Conservation (phyloP, 1,140 invertebrate genomes). For the Cephus cinctus region DNA sequence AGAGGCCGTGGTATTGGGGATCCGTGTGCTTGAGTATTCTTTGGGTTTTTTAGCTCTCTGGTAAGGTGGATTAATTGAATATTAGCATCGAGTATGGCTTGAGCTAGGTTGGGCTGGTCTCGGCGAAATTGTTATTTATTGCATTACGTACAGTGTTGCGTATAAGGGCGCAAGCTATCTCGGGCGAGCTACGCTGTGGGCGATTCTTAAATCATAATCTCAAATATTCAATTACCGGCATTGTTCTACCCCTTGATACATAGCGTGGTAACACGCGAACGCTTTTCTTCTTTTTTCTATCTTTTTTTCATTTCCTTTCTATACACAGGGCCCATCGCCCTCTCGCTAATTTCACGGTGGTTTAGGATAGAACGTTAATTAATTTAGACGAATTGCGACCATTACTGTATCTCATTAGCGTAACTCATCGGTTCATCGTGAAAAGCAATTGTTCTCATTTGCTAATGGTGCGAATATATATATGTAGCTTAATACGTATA, state of each 20-base stretch:
- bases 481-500: too few relatives aligned
- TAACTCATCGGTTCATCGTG: conserved; percentile 24
- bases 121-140: conserved; percentile 15
- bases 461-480: too few relatives aligned
- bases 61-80: too few relatives aligned
- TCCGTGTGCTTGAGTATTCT: too few relatives aligned
- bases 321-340: conserved; percentile 11
- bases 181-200: conserved; percentile 11
- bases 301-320: neutral
- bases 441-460: too few relatives aligned
- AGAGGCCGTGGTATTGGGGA: too few relatives aligned
- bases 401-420: conserved; percentile 23
- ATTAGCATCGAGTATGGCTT: too few relatives aligned
- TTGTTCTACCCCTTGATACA: conserved; percentile 30
- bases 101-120: too few relatives aligned
- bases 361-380: conserved; percentile 27
- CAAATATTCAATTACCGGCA: conserved; percentile 37
- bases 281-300: neutral
- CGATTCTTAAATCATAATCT: conserved; percentile 34
- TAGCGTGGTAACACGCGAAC: conserved; percentile 19
- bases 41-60: too few relatives aligned
- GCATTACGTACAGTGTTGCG: conserved; percentile 3
- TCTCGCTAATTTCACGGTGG: conserved; percentile 32
- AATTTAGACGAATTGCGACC: conserved; percentile 23
- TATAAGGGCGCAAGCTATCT: conserved; percentile 6